Evolutionary conservation across 2,113 vertebrate species (phyloP).

Genomic region (Notarius quadriscutis): DNA sequence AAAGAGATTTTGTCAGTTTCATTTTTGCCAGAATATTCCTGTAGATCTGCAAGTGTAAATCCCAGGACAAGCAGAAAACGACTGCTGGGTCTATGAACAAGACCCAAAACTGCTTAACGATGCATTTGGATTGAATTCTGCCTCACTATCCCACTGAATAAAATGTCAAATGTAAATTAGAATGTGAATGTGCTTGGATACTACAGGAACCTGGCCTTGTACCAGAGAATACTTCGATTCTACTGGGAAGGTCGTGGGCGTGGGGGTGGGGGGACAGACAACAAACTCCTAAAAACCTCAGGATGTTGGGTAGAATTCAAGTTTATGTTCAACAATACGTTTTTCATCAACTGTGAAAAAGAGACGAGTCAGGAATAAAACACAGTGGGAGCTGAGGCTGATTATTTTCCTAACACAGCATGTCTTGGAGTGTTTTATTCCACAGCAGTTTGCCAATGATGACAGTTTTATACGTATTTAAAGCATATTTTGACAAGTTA

Average conservation of each 20-base stretch:
- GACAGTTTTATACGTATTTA: not conserved
- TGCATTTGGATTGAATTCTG: slow-evolving; percentile 15
- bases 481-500: not conserved
- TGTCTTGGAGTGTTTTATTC: not conserved
- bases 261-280: too few species aligned
- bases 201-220: not conserved
- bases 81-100: not conserved
- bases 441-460: not conserved
- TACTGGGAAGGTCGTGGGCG: too few species aligned
- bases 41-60: not conserved
- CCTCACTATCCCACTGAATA: not conserved
- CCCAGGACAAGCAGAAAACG: not conserved
- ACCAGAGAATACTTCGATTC: not conserved
- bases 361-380: not conserved
- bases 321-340: not conserved
- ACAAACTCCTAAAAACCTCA: not conserved
- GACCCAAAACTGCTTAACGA: slow-evolving; percentile 12
- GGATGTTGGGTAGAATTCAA: not conserved
- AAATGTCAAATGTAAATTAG: slow-evolving; percentile 27
- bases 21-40: not conserved
- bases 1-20: not conserved
- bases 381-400: not conserved
- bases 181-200: slow-evolving; percentile 2
- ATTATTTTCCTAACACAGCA: not conserved
- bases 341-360: not conserved